These are phyloP conservation scores for Nipponia nippon DNA, from an alignment of 2,113 vertebrate species.

Conservation along the genomic window DNA sequence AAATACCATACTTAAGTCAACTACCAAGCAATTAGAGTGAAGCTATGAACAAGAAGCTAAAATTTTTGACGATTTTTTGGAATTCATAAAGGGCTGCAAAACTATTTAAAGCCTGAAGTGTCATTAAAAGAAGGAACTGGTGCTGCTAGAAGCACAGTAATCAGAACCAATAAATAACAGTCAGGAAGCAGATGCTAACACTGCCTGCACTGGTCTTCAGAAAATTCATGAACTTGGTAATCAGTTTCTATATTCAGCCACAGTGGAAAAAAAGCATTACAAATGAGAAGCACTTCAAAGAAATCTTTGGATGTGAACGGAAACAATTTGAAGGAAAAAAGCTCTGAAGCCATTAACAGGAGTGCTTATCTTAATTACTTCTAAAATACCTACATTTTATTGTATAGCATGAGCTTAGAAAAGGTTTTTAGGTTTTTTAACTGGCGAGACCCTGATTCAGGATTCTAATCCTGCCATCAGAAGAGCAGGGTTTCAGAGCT, in stretches of 20 bases:
- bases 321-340: constrained; percentile 30
- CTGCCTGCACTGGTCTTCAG: constrained; percentile 23
- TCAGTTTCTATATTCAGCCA: constrained; percentile 56
- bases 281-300: constrained; percentile 45
- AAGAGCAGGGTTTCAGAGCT: neutral
- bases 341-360: constrained; percentile 18
- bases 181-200: constrained; percentile 51
- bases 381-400: constrained; percentile 15
- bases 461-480: neutral
- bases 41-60: neutral
- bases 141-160: constrained; percentile 35
- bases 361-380: constrained; percentile 51
- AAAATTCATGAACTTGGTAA: constrained; percentile 56
- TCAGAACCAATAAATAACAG: constrained; percentile 47
- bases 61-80: neutral
- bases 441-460: neutral
- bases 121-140: constrained; percentile 11
- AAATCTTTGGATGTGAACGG: constrained; percentile 22
- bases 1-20: neutral
- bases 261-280: constrained; percentile 14
- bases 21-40: neutral
- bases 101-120: constrained; percentile 23
- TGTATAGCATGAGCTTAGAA: neutral
- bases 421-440: neutral
- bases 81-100: neutral